Conservation (phyloP, 2,797 vertebrate species). For the Falco berigora region DNA sequence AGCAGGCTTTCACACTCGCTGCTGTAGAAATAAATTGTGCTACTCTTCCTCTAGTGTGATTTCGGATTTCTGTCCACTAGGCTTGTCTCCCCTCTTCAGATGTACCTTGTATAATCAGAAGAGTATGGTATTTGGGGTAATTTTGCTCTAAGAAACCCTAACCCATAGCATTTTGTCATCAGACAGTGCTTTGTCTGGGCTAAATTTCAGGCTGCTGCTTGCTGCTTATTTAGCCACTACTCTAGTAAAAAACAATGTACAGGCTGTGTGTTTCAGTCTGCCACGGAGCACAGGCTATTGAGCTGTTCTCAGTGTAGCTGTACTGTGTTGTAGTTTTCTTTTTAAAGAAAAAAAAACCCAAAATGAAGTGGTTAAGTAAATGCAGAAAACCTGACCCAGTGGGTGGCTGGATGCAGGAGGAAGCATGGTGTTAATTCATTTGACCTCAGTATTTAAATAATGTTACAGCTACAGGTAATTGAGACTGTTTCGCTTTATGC, state of each 20-base stretch:
- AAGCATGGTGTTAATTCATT: background rate
- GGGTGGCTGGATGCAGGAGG: background rate
- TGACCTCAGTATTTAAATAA: background rate
- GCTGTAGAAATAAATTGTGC: background rate
- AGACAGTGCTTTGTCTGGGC: background rate
- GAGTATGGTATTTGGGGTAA: background rate
- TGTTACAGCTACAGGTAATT: background rate
- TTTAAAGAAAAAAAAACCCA: background rate
- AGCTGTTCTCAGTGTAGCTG: background rate
- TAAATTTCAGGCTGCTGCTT: background rate
- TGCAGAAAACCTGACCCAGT: background rate
- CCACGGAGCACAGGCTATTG: background rate
- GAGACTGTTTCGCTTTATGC: background rate
- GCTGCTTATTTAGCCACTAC: background rate
- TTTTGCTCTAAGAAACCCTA: background rate
- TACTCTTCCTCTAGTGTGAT: background rate
- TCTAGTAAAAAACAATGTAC: background rate
- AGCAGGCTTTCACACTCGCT: accelerated
- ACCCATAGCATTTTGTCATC: background rate
- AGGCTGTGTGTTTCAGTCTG: background rate
- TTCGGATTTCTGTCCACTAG: background rate
- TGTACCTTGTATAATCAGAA: background rate
- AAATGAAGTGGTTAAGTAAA: background rate
- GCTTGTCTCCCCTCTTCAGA: background rate
- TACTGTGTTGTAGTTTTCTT: background rate